A percentile compares a stretch with the other conserved stretches of the same genome.
Conservation (phyloP, 2,888 invertebrate species). For the Tricholauxania praeusta region DNA sequence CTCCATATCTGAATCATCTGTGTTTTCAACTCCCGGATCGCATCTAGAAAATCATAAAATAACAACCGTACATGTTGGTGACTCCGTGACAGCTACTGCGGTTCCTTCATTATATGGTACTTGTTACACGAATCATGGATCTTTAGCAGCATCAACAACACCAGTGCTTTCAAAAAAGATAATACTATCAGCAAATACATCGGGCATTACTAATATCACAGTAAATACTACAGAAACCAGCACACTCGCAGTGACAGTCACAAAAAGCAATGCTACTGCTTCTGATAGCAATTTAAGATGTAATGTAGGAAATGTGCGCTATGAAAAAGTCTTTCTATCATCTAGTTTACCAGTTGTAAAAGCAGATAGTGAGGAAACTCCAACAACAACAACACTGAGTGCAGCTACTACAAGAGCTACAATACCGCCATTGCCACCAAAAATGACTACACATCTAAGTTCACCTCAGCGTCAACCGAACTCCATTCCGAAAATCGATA, state of each 20-base stretch:
- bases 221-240: slow-evolving; percentile 57
- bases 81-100: slow-evolving; percentile 40
- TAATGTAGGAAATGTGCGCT: slow-evolving; percentile 57
- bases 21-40: slow-evolving; percentile 15
- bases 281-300: slow-evolving; percentile 28
- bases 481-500: slow-evolving; percentile 2
- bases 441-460: slow-evolving; percentile 39
- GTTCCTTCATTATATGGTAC: slow-evolving; percentile 48
- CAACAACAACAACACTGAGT: slow-evolving; percentile 10
- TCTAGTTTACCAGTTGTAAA: slow-evolving; percentile 55
- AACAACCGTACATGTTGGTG: slow-evolving; percentile 64
- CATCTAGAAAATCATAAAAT: slow-evolving; percentile 55
- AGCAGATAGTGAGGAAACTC: slow-evolving; percentile 23
- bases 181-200: slow-evolving; percentile 63
- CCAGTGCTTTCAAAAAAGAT: slow-evolving; percentile 64
- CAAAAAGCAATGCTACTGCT: slow-evolving; percentile 29
- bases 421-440: slow-evolving; percentile 30
- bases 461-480: slow-evolving; percentile 33
- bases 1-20: slow-evolving; percentile 12
- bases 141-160: slow-evolving; percentile 45
- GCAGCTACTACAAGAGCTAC: slow-evolving; percentile 8
- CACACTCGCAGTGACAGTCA: background rate
- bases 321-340: slow-evolving; percentile 66
- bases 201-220: slow-evolving; percentile 64
- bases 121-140: slow-evolving; percentile 39